A percentile compares a stretch with the other conserved stretches of the same genome.
phyloP scores from a whole-genome alignment of 2,888 invertebrate genomes.

The Kuschelorhynchus macadamiae region DNA sequence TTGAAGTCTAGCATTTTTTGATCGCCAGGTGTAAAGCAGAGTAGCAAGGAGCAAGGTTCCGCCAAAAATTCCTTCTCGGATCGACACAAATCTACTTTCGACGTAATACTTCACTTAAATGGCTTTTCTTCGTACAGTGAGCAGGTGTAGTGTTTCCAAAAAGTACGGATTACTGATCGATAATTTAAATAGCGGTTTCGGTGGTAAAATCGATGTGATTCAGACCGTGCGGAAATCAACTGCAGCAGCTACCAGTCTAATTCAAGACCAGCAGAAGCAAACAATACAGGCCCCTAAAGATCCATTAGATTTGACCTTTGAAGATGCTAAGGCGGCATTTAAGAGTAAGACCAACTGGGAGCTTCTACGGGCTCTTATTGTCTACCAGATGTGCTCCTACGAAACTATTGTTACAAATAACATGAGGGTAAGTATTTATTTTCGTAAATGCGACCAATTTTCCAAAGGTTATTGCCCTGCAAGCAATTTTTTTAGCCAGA shows the following conservation, averaged over 20 bases:
- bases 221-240: constrained; percentile 72
- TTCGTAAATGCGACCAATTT: neutral
- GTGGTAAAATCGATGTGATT: constrained; percentile 60
- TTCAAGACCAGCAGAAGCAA: constrained; percentile 52
- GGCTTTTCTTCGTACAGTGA: constrained; percentile 70
- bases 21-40: constrained; percentile 47
- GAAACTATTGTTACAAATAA: constrained; percentile 93
- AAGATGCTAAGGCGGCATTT: constrained; percentile 91
- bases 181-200: constrained; percentile 56
- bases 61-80: constrained; percentile 41
- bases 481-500: neutral
- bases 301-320: constrained; percentile 85
- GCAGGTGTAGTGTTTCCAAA: constrained; percentile 66
- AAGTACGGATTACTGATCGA: constrained; percentile 65
- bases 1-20: constrained; percentile 26
- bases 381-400: constrained; percentile 92
- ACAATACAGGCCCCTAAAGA: constrained; percentile 53
- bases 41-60: constrained; percentile 40
- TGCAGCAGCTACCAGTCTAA: constrained; percentile 71
- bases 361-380: constrained; percentile 89
- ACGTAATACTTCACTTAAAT: constrained; percentile 58
- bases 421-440: constrained; percentile 81
- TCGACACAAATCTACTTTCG: constrained; percentile 29
- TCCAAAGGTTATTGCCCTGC: neutral
- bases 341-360: constrained; percentile 96